Evolutionary conservation across 2,888 invertebrate genomes (phyloP).

Genomic region (Netelia fuscicornis): DNA sequence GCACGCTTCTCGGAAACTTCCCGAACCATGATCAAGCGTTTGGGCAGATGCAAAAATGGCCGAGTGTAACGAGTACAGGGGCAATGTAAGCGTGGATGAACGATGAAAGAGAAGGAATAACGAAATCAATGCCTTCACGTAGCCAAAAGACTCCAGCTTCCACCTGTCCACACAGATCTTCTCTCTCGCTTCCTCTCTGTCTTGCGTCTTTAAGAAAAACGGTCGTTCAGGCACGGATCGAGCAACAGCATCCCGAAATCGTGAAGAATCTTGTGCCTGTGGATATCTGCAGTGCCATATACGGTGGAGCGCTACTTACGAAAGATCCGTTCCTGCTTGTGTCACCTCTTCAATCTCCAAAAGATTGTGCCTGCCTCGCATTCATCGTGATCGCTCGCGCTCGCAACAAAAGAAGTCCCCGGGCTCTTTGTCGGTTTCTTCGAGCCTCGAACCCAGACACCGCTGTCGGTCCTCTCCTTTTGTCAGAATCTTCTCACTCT

Average conservation of each 20-base stretch:
- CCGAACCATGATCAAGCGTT: slow-evolving; percentile 78
- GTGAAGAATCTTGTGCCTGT: background rate
- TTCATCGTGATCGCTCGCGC: slow-evolving; percentile 70
- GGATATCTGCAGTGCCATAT: background rate
- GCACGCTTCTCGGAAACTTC: slow-evolving; percentile 80
- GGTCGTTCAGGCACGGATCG: slow-evolving; percentile 63
- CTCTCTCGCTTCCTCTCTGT: slow-evolving; percentile 26
- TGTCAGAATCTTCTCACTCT: slow-evolving; percentile 63
- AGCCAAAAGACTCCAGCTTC: slow-evolving; percentile 66
- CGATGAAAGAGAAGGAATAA: slow-evolving; percentile 44
- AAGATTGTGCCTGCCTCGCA: slow-evolving; percentile 63
- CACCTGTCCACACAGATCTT: slow-evolving; percentile 83
- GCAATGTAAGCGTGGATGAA: slow-evolving; percentile 25
- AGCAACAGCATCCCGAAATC: slow-evolving; percentile 5
- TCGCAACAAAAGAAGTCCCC: slow-evolving; percentile 79
- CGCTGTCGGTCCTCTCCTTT: slow-evolving; percentile 70
- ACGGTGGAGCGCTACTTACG: background rate
- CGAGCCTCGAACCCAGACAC: slow-evolving; percentile 75
- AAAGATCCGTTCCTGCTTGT: slow-evolving; percentile 77
- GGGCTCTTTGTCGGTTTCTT: slow-evolving; percentile 83
- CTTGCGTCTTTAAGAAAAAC: slow-evolving; percentile 71
- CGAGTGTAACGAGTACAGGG: slow-evolving; percentile 57
- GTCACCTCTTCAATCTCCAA: slow-evolving; percentile 79
- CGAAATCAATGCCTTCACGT: slow-evolving; percentile 76
- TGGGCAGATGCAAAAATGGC: slow-evolving; percentile 84